Conservation (phyloP, 2,113 vertebrate genomes). For the Gallinago media region DNA sequence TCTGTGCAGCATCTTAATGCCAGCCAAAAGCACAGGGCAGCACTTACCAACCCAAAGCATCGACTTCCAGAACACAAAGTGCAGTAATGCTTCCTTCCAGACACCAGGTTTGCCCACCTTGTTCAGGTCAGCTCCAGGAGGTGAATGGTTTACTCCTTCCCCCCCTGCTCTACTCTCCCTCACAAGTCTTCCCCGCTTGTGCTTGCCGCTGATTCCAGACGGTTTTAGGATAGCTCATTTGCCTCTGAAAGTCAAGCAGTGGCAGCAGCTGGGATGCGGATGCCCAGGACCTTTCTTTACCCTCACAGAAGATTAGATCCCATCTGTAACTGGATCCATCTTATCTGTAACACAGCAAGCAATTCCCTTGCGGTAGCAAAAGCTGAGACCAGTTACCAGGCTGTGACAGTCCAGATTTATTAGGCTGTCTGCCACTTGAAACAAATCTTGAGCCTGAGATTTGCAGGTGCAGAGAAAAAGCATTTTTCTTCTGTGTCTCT, state of each 20-base stretch:
- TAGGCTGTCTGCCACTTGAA: conserved; percentile 6
- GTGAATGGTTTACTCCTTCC: not conserved
- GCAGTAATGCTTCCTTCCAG: not conserved
- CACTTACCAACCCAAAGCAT: not conserved
- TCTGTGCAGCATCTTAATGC: not conserved
- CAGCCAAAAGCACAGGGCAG: not conserved
- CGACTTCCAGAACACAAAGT: not conserved
- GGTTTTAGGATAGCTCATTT: not conserved
- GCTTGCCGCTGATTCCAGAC: not conserved
- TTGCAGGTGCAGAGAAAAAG: not conserved
- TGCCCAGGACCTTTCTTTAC: not conserved
- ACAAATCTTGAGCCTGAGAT: conserved; percentile 38
- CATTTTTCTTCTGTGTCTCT: not conserved
- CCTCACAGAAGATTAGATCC: conserved; percentile 6
- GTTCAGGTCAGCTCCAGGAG: not conserved
- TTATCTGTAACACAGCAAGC: conserved; percentile 24
- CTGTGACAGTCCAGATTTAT: conserved; percentile 33
- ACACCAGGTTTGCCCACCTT: not conserved
- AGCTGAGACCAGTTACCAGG: not conserved
- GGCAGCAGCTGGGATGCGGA: not conserved
- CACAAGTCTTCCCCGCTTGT: not conserved
- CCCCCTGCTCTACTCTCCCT: not conserved
- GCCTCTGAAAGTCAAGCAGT: not conserved
- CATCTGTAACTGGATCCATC: conserved; percentile 27
- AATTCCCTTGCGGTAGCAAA: not conserved